phyloP scores from a whole-genome alignment of 37 sponge, comb jelly and placozoan genomes.

The Lycopodina hypogea region DNA sequence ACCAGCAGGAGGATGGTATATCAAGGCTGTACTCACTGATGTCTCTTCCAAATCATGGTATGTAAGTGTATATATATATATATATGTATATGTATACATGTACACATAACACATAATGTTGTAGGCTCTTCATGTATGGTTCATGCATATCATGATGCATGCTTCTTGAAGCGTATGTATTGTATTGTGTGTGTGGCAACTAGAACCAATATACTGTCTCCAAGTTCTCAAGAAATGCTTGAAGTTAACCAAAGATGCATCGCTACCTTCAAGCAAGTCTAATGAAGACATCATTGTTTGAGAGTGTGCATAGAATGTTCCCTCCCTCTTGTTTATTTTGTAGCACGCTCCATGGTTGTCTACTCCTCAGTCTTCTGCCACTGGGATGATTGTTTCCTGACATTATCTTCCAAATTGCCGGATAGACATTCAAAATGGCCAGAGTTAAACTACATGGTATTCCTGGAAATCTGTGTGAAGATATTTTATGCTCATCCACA shows the following conservation, averaged over 20 bases:
- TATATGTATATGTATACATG: background rate
- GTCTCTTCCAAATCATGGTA: slow-evolving; percentile 14
- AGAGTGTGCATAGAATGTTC: too few relatives aligned
- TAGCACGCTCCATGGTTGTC: background rate
- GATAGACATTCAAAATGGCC: background rate
- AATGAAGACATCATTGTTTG: too few relatives aligned
- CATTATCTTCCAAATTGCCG: background rate
- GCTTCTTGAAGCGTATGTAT: too few relatives aligned
- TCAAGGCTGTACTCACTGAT: background rate
- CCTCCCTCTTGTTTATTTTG: too few relatives aligned
- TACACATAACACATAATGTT: background rate
- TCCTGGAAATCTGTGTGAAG: background rate
- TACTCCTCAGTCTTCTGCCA: background rate
- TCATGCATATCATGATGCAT: too few relatives aligned
- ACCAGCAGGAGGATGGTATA: background rate
- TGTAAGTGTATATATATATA: too few relatives aligned
- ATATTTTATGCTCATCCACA: background rate
- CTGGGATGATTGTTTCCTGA: background rate
- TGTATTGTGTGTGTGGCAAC: too few relatives aligned
- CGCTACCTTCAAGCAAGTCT: background rate
- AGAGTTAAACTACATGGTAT: background rate
- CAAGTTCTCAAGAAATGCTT: slow-evolving; percentile 2
- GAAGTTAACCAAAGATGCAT: background rate
- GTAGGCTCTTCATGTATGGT: too few relatives aligned
- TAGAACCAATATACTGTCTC: background rate